phyloP scores from a whole-genome alignment of 2,888 invertebrate genomes.

The Andrena flavipes region DNA sequence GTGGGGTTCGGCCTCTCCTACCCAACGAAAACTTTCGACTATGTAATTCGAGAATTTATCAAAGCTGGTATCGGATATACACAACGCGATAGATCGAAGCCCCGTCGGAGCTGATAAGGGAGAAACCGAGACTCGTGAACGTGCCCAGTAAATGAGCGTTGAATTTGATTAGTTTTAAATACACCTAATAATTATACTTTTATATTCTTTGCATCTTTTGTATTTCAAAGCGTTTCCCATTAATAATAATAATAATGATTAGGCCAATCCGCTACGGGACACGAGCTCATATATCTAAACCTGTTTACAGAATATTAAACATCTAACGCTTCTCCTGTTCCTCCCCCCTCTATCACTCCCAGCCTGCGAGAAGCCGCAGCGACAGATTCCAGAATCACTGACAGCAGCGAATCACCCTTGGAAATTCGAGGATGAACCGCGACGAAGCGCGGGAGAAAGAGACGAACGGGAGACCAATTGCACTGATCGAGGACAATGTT shows the following conservation, averaged over 20 bases:
- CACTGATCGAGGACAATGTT: constrained; percentile 10
- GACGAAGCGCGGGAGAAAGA: neutral
- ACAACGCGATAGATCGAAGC: neutral
- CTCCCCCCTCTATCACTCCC: neutral
- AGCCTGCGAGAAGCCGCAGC: neutral
- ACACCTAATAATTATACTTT: no score
- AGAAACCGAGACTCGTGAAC: neutral
- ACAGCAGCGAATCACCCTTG: neutral
- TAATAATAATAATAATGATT: no score
- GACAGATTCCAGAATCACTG: neutral
- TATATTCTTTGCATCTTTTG: no score
- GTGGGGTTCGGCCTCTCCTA: neutral
- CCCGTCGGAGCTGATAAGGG: neutral
- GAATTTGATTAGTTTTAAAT: constrained; percentile 13
- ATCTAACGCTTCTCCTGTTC: neutral
- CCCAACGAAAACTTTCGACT: neutral
- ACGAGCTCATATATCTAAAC: neutral
- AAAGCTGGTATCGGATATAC: neutral
- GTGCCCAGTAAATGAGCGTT: constrained; percentile 1
- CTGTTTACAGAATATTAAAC: neutral
- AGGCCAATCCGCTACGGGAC: neutral
- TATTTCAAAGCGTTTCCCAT: no score
- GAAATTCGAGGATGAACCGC: neutral
- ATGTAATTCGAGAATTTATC: neutral
- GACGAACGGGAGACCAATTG: constrained; percentile 12